Evolutionary conservation across 2,888 invertebrate genomes (phyloP), one percentile per base, ranked within the genome.

Genomic region (Metellina segmentata): DNA sequence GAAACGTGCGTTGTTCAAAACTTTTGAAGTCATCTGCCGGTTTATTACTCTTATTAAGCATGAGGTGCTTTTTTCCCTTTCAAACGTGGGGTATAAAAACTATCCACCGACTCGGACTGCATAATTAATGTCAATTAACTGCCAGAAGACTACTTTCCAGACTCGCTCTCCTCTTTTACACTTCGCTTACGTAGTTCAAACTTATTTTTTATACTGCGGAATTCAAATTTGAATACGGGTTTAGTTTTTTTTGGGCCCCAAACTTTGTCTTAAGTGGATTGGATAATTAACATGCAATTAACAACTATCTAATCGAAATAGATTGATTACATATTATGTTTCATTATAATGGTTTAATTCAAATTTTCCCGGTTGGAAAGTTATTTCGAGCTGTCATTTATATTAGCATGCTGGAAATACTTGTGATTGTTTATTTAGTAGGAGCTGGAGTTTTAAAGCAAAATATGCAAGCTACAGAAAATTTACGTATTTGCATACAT

Each of bases 1-100:
- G 16, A 34, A 61, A 20, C 48, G 49, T 70, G 81, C n/a, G 78
- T n/a, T n/a, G 78, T 78, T 51, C 52, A 51, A 78, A 52, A 52
- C 19, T n/a, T n/a, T 8, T 34, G 8, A 52, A 19, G 51, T 51
- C 4, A 6, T 52, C 52, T 52, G n/a, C 78, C n/a, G 8, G 16
- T n/a, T n/a, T 13, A 52, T n/a, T 19, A 19, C 52, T 9, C 6
- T 52, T 78, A 52, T 78, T 78, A 52, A 78, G 52, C 19, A 6
- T 48, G 34, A 7, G 6, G 16, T 7, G 19, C 6, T 72, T 72
- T 72, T 20, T 19, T 9, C 7, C 6, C 19, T 72, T 19, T 34
- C 72, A 48, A 34, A 48, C 34, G 20, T 34, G 48, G 48, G 6
- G 13, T 16, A 8, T 34, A 75, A 75, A 75, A 34, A 48, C 75